Evolutionary conservation across 2,113 vertebrate species (phyloP), one percentile per base, ranked within the genome.

Genomic region (Pedetes capensis): DNA sequence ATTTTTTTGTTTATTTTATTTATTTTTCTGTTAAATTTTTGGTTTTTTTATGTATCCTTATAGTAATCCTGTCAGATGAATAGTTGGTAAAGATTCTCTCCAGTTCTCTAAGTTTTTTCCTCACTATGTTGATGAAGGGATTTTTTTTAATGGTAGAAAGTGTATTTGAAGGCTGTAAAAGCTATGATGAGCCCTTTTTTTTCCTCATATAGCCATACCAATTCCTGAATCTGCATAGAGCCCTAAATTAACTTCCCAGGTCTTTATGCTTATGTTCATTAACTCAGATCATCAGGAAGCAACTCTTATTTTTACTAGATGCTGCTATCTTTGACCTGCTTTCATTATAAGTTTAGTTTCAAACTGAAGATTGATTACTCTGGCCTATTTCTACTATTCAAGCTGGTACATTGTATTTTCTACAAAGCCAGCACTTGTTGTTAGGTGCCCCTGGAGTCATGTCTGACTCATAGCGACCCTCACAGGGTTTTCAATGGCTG

Each of bases 361-460:
- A 57, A 80, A 68, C 32, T 34, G 74, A 84, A 83, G 55, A 57
- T 55, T 72, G 80, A 44, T 71, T 95, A 39, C n/a, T 90, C 95
- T 90, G 91, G 32, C 66, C 7, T 75, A n/a, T 92, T 80, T 94
- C 42, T 92, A 66, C 47, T 81, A 9, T 80, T 74, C 39, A 88
- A 57, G 49, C 53, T 95, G 22, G 42, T 75, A 32, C n/a, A 91
- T 93, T 86, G 18, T 74, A 18, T 72, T 89, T 94, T 76, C 42
- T 86, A 2, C 51, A 76, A 74, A 93, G 47, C 44, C 16, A 82
- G 49, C 49, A 59, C 69, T 53, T 91, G 68, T n/a, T n/a, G n/a
- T n/a, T n/a, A n/a, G n/a, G n/a, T n/a, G n/a, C n/a, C n/a, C n/a
- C n/a, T n/a, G n/a, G n/a, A n/a, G n/a, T n/a, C n/a, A n/a, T n/a